A percentile compares a stretch with the other conserved stretches of the same genome.
phyloP scores from a whole-genome alignment of 2,797 vertebrate genomes.

The Rhadinocentrus ornatus region DNA sequence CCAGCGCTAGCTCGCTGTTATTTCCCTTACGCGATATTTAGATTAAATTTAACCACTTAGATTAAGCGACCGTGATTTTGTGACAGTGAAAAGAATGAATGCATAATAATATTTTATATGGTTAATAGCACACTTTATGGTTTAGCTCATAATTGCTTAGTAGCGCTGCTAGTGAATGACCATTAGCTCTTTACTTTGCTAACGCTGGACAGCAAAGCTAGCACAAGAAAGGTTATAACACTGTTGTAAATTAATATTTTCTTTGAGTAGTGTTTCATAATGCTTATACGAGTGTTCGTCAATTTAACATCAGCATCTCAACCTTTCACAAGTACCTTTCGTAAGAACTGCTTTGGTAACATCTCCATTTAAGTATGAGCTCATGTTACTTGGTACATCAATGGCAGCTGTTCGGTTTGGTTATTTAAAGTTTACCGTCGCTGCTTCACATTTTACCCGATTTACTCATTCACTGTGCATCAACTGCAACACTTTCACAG shows the following conservation, averaged over 20 bases:
- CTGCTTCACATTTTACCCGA: background rate
- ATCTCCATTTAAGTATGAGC: background rate
- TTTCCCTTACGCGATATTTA: background rate
- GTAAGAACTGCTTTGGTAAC: conserved; percentile 50
- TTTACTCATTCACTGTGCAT: background rate
- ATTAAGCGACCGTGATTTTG: background rate
- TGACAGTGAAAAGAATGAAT: background rate
- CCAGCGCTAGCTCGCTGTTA: conserved; percentile 14
- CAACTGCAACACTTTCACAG: background rate
- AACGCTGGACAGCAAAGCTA: conserved; percentile 1
- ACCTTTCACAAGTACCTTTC: conserved; percentile 33
- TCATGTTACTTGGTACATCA: conserved; percentile 22
- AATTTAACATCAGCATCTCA: background rate
- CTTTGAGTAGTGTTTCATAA: background rate
- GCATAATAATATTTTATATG: no score
- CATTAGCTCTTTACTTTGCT: conserved; percentile 30
- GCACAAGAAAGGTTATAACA: background rate
- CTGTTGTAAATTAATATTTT: background rate
- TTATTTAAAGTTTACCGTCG: conserved; percentile 30
- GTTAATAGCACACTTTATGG: no score
- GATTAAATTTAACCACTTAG: background rate
- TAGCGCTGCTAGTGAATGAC: background rate
- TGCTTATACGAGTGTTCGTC: background rate
- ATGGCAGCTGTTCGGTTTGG: conserved; percentile 22
- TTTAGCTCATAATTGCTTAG: background rate